Conservation (phyloP, 2,797 vertebrate species). For the Hipposideros larvatus region DNA sequence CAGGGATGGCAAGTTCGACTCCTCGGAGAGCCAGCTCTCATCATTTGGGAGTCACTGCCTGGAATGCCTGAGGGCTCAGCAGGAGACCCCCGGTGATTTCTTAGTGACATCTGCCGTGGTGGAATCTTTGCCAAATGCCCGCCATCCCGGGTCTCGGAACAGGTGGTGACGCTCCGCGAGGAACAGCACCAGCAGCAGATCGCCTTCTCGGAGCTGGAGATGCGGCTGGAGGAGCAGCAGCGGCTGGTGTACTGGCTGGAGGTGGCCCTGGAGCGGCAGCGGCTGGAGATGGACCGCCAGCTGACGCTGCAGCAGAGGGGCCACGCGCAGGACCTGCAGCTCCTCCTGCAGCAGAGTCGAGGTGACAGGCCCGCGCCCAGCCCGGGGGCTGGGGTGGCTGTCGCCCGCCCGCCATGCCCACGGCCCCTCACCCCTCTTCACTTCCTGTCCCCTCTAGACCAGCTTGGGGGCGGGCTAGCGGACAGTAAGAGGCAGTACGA, state of each 20-base stretch:
- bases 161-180: slow-evolving; percentile 98
- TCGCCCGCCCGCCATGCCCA: fast-evolving
- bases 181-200: slow-evolving; percentile 97
- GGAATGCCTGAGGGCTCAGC: background rate
- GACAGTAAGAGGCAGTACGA: slow-evolving; percentile 96
- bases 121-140: fast-evolving
- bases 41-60: background rate
- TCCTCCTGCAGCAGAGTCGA: slow-evolving; percentile 96
- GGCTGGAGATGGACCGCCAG: slow-evolving; percentile 95
- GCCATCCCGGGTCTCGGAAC: slow-evolving; percentile 1
- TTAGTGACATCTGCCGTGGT: fast-evolving
- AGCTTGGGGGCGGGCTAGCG: slow-evolving; percentile 94
- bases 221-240: slow-evolving; percentile 97
- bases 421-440: background rate
- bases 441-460: slow-evolving; percentile 88
- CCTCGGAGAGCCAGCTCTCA: background rate
- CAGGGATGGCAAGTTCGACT: background rate
- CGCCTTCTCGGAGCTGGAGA: slow-evolving; percentile 95
- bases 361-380: slow-evolving; percentile 84
- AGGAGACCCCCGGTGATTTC: background rate
- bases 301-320: slow-evolving; percentile 98
- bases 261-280: slow-evolving; percentile 94
- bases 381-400: background rate
- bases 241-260: slow-evolving; percentile 95
- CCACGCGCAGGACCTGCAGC: slow-evolving; percentile 94